Percentiles rank a stretch among this genome's conserved stretches.
phyloP scores from a whole-genome alignment of 1,140 invertebrate genomes.

The Ptiloglossa arizonensis region DNA sequence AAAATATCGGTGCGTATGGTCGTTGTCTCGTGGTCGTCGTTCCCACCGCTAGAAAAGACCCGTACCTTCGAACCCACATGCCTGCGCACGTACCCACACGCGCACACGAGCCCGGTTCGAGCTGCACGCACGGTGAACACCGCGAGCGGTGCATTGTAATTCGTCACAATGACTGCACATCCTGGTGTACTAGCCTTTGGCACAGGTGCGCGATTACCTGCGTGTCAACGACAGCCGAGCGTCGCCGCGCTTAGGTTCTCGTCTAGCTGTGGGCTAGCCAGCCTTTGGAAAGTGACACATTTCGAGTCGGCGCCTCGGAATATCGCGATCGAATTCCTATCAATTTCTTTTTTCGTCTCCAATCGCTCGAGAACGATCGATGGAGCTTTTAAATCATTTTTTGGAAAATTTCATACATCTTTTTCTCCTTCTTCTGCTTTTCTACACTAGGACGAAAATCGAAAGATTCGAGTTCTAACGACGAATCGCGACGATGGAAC shows the following conservation, averaged over 20 bases:
- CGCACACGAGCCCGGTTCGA: constrained; percentile 18
- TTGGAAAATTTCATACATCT: too few relatives aligned
- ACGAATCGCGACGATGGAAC: too few relatives aligned
- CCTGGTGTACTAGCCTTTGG: constrained; percentile 70
- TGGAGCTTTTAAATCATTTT: too few relatives aligned
- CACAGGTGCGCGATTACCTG: constrained; percentile 72
- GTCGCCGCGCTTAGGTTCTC: constrained; percentile 40
- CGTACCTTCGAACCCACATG: constrained; percentile 24
- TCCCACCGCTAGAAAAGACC: constrained; percentile 5
- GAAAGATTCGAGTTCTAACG: too few relatives aligned
- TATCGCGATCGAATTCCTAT: not conserved
- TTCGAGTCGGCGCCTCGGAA: not conserved
- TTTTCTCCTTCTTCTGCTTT: too few relatives aligned
- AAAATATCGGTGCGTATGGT: not conserved
- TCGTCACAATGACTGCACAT: constrained; percentile 75
- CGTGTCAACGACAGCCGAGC: constrained; percentile 69
- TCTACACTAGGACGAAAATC: too few relatives aligned
- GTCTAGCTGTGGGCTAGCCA: constrained; percentile 2
- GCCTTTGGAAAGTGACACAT: constrained; percentile 37
- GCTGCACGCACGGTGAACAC: constrained; percentile 57
- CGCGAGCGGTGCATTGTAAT: constrained; percentile 71
- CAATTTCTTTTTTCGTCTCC: not conserved
- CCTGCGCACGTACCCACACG: not conserved
- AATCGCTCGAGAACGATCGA: too few relatives aligned
- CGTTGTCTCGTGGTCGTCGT: too few relatives aligned